These are phyloP conservation scores for Aplodontia rufa DNA, from an alignment of 2,113 vertebrate species.

Conservation along the genomic window DNA sequence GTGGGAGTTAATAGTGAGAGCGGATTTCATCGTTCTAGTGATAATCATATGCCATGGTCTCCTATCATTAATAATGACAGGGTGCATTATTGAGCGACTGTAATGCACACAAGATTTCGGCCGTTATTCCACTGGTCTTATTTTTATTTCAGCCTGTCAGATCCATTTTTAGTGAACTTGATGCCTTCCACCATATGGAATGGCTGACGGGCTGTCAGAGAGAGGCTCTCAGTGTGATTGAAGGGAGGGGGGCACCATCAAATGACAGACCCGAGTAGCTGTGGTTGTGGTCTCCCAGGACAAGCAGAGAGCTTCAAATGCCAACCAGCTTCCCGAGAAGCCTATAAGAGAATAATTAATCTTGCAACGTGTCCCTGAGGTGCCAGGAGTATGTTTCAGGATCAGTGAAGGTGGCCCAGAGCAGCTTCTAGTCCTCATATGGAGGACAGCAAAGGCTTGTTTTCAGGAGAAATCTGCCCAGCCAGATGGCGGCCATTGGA, in stretches of 20 bases:
- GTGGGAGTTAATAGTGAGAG: not conserved
- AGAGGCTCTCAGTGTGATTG: not conserved
- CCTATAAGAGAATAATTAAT: not conserved
- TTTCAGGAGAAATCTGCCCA: not conserved
- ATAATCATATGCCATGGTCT: not conserved
- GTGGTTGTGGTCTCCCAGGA: not conserved
- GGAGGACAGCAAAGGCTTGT: not conserved
- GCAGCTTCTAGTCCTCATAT: not conserved
- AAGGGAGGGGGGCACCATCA: not conserved
- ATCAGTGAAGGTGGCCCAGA: not conserved
- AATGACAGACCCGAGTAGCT: rapidly evolving
- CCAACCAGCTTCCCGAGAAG: not conserved
- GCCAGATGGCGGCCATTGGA: not conserved
- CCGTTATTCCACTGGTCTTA: not conserved
- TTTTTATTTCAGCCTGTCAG: not conserved
- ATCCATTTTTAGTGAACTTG: not conserved
- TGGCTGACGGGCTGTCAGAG: not conserved
- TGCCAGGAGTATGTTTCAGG: rapidly evolving
- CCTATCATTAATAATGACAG: not conserved
- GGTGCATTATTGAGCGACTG: not conserved
- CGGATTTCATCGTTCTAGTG: not conserved
- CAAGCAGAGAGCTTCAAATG: not conserved
- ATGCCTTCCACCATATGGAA: not conserved
- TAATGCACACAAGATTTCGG: not conserved
- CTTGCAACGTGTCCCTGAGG: rapidly evolving